A percentile compares a stretch with the other conserved stretches of the same genome.
These are phyloP conservation scores for Coleophora flavipennella DNA, from an alignment of 2,888 invertebrate genomes.

Conservation along the genomic window DNA sequence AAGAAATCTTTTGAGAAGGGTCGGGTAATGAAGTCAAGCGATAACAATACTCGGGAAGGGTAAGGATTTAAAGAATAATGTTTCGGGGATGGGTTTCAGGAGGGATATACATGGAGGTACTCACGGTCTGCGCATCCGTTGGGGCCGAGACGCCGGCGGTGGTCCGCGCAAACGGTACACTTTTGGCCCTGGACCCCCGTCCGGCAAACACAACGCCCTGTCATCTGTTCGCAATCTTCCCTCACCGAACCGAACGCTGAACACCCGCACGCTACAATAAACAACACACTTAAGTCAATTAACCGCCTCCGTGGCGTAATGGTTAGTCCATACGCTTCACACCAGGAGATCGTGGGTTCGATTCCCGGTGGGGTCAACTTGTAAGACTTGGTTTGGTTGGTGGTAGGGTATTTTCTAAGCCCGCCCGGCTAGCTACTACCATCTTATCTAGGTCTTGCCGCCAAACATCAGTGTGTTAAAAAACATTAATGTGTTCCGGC, in stretches of 20 bases:
- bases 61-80: not conserved
- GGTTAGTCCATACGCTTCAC: no score
- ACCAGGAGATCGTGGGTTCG: no score
- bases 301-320: no score
- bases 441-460: no score
- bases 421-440: no score
- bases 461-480: no score
- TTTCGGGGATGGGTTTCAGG: not conserved
- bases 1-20: constrained; percentile 14
- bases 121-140: constrained; percentile 73
- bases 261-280: constrained; percentile 85
- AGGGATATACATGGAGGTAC: constrained; percentile 25
- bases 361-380: no score
- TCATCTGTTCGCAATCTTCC: constrained; percentile 95
- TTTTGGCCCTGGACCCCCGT: constrained; percentile 88
- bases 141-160: constrained; percentile 83
- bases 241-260: constrained; percentile 90
- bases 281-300: no score
- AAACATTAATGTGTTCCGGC: no score
- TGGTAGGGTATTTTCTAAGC: no score
- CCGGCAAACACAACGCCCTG: constrained; percentile 90
- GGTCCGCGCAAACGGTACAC: constrained; percentile 86
- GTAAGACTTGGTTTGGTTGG: no score
- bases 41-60: constrained; percentile 3
- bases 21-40: constrained; percentile 10